Evolutionary conservation across 53 echinoderm and acorn worm genomes (phyloP).

Genomic region (Holothuria leucospilota): DNA sequence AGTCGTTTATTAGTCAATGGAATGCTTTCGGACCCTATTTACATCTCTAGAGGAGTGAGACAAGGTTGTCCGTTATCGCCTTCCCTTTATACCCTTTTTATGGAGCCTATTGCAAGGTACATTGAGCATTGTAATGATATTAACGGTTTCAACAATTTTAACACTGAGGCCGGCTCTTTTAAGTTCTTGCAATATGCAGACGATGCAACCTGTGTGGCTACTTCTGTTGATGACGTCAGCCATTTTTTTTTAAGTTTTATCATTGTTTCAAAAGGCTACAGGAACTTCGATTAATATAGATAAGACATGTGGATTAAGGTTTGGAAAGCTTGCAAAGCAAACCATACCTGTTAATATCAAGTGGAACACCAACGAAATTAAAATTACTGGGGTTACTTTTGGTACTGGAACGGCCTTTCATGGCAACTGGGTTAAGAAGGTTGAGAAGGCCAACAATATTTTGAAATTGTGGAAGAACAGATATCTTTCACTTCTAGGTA

Average conservation of each 20-base stretch:
- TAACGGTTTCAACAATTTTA: too few relatives aligned
- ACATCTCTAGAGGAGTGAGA: constrained; percentile 39
- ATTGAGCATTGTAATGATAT: background rate
- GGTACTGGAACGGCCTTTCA: constrained; percentile 2
- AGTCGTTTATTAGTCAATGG: constrained; percentile 52
- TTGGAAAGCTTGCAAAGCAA: constrained; percentile 9
- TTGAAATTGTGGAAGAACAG: constrained; percentile 36
- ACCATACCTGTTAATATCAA: constrained; percentile 22
- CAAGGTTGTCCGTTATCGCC: constrained; percentile 62
- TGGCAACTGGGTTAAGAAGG: constrained; percentile 1
- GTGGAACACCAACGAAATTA: constrained; percentile 30
- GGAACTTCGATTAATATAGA: constrained; percentile 41
- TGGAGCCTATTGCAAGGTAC: constrained; percentile 54
- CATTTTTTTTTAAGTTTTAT: constrained; percentile 9
- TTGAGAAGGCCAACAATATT: background rate
- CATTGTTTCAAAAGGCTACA: constrained; percentile 32
- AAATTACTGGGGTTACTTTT: constrained; percentile 54
- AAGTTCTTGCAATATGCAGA: too few relatives aligned
- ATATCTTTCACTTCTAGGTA: constrained; percentile 34
- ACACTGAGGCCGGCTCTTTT: too few relatives aligned
- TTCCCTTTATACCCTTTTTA: constrained; percentile 46
- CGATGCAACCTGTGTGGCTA: too few relatives aligned
- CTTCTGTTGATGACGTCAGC: too few relatives aligned
- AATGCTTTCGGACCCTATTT: background rate
- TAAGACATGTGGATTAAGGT: constrained; percentile 11